A percentile compares a stretch with the other conserved stretches of the same genome.
Evolutionary conservation across 2,113 vertebrate genomes (phyloP).

Genomic region (Bos javanicus): DNA sequence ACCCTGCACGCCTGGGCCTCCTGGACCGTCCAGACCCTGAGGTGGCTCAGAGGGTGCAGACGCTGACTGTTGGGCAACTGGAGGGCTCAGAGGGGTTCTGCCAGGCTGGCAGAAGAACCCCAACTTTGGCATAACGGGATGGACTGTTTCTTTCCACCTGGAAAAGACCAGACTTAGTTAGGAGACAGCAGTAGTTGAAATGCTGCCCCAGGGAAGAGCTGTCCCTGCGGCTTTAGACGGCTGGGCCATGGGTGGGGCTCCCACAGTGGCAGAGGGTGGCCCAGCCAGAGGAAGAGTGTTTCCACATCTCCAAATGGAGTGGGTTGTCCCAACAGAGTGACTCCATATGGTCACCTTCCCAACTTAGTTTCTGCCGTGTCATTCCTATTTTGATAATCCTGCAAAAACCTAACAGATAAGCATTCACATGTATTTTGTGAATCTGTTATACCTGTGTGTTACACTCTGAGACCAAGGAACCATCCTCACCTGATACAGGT

Average conservation of each 20-base stretch:
- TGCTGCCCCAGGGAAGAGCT: neutral
- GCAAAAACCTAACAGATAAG: neutral
- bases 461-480: neutral
- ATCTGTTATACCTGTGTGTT: neutral
- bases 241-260: neutral
- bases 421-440: neutral
- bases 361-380: neutral
- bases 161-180: neutral
- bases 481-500: neutral
- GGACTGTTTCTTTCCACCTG: neutral
- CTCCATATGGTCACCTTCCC: neutral
- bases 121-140: neutral
- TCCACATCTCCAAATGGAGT: neutral
- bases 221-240: neutral
- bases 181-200: neutral
- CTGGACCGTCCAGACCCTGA: accelerated
- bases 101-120: neutral
- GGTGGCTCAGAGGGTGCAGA: neutral
- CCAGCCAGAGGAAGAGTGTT: neutral
- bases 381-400: neutral
- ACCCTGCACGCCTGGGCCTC: neutral
- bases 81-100: neutral
- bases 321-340: neutral
- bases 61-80: neutral
- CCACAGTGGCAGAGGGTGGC: neutral